A percentile compares a stretch with the other conserved stretches of the same genome.
These are phyloP conservation scores for Oopsacas minuta DNA, from an alignment of 37 sponge, comb jelly and placozoan species.

Conservation along the genomic window DNA sequence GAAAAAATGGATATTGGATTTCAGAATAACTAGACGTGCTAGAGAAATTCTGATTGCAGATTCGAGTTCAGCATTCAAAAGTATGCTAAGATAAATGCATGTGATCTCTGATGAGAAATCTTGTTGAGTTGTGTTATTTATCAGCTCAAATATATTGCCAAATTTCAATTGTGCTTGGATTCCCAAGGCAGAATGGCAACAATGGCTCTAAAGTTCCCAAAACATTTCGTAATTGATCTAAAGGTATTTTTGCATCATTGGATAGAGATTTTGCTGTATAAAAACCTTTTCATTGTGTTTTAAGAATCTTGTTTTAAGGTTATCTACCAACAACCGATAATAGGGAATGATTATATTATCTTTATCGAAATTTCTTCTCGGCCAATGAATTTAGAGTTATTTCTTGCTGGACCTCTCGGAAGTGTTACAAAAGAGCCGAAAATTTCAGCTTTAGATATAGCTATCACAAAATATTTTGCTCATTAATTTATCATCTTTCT, in stretches of 20 bases:
- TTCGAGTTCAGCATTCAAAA: too few relatives aligned
- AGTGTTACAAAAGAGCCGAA: not conserved
- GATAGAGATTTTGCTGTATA: constrained; percentile 14
- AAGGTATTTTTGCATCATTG: constrained; percentile 4
- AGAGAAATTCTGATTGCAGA: too few relatives aligned
- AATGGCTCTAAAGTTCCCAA: not conserved
- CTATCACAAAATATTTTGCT: not conserved
- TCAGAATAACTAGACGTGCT: too few relatives aligned
- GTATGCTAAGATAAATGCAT: too few relatives aligned
- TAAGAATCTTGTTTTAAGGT: not conserved
- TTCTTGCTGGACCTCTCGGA: constrained; percentile 16
- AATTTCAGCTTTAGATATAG: not conserved
- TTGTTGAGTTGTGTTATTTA: too few relatives aligned
- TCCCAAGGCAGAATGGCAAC: constrained; percentile 11
- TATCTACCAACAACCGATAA: constrained; percentile 10
- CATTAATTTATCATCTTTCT: not conserved
- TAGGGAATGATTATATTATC: not conserved
- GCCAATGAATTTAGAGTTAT: not conserved
- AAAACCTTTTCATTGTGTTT: not conserved
- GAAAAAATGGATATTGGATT: too few relatives aligned
- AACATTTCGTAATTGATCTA: constrained; percentile 16
- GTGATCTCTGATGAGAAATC: too few relatives aligned
- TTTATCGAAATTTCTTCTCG: not conserved
- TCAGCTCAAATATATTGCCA: constrained; percentile 8
- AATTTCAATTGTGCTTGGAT: constrained; percentile 14